Evolutionary conservation across 2,888 invertebrate genomes (phyloP).

Genomic region (Drosophila greeni): DNA sequence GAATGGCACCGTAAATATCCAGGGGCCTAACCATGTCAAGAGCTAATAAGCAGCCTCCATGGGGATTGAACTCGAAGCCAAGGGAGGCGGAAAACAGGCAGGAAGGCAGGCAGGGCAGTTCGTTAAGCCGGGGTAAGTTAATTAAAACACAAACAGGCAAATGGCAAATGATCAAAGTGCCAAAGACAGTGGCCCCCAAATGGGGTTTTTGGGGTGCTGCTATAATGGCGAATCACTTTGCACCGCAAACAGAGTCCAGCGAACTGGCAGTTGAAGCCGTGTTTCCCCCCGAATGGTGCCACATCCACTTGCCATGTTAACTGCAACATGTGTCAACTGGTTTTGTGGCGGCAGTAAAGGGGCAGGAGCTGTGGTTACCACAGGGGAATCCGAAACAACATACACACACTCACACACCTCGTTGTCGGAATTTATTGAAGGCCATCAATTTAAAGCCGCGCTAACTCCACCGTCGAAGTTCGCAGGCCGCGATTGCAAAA

Average conservation of each 20-base stretch:
- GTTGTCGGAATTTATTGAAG: slow-evolving; percentile 44
- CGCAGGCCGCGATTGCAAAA: slow-evolving; percentile 18
- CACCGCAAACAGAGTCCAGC: slow-evolving; percentile 50
- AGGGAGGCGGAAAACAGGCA: neutral
- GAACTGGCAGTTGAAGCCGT: slow-evolving; percentile 25
- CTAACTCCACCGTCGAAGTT: slow-evolving; percentile 29
- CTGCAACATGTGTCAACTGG: slow-evolving; percentile 65
- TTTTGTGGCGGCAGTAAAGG: slow-evolving; percentile 30
- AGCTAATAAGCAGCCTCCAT: slow-evolving; percentile 35
- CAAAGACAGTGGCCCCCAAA: slow-evolving; percentile 38
- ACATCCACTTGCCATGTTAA: slow-evolving; percentile 34
- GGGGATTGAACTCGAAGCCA: slow-evolving; percentile 5
- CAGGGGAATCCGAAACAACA: neutral
- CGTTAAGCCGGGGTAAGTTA: slow-evolving; percentile 62
- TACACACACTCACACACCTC: slow-evolving; percentile 16
- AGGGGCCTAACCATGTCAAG: slow-evolving; percentile 31
- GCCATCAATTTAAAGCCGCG: slow-evolving; percentile 41
- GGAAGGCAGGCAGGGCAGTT: slow-evolving; percentile 39
- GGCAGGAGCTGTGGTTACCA: slow-evolving; percentile 25
- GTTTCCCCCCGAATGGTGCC: slow-evolving; percentile 14
- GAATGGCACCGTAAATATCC: slow-evolving; percentile 25
- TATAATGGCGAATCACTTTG: slow-evolving; percentile 57
- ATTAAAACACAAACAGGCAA: slow-evolving; percentile 61
- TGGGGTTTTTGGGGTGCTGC: slow-evolving; percentile 18
- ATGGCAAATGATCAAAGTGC: slow-evolving; percentile 55